A percentile compares a stretch with the other conserved stretches of the same genome.
phyloP scores from a whole-genome alignment of 2,797 vertebrate genomes.

The Staurois parvus region DNA sequence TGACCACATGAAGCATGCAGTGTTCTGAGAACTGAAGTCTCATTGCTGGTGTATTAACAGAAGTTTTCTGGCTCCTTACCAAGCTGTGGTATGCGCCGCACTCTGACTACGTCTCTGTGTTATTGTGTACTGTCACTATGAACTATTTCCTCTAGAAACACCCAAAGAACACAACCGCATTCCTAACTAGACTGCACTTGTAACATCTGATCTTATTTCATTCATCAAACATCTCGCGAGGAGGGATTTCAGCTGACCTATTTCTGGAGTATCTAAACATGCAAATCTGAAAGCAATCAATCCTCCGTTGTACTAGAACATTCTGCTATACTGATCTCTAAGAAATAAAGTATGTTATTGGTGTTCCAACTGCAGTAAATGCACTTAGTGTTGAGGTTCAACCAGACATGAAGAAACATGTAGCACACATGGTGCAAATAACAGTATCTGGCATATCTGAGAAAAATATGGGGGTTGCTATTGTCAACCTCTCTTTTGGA shows the following conservation, averaged over 20 bases:
- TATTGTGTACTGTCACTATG: not conserved
- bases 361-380: not conserved
- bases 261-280: not conserved
- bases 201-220: not conserved
- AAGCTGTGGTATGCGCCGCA: not conserved
- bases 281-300: not conserved
- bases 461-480: too few species aligned
- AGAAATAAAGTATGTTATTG: not conserved
- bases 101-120: not conserved
- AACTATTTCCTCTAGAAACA: not conserved
- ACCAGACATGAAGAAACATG: too few species aligned
- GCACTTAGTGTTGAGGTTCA: too few species aligned
- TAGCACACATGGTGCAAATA: too few species aligned
- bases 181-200: not conserved
- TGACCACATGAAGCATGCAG: not conserved
- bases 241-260: slow-evolving; percentile 14
- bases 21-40: not conserved
- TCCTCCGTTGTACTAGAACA: not conserved
- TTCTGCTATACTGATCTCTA: not conserved
- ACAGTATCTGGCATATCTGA: too few species aligned
- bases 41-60: not conserved
- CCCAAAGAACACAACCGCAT: not conserved
- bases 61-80: not conserved
- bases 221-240: not conserved
- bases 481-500: too few species aligned